These are phyloP conservation scores for Diplodus sargus DNA, from an alignment of 2,797 vertebrate species.

Conservation along the genomic window DNA sequence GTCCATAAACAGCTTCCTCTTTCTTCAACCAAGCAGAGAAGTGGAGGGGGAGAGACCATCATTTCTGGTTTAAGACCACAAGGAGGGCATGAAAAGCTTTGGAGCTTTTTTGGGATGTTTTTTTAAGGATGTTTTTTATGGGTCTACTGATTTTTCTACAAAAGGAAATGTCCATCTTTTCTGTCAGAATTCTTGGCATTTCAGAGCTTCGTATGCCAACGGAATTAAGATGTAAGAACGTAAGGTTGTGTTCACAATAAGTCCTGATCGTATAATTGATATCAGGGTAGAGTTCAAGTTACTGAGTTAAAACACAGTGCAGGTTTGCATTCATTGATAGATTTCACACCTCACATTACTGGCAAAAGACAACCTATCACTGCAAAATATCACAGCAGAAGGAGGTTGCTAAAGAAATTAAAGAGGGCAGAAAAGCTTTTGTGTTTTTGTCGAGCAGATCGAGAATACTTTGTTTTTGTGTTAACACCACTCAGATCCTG, in stretches of 20 bases:
- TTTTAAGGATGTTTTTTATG: neutral
- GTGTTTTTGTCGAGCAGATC: slow-evolving; percentile 35
- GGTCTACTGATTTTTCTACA: neutral
- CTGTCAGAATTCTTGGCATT: neutral
- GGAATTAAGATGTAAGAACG: neutral
- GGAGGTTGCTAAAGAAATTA: slow-evolving; percentile 24
- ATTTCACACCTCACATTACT: neutral
- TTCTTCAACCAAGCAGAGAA: slow-evolving; percentile 60
- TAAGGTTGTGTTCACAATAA: neutral
- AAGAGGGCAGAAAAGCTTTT: slow-evolving; percentile 19
- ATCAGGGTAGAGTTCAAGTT: neutral
- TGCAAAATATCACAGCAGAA: slow-evolving; percentile 24
- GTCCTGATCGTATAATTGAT: slow-evolving; percentile 9
- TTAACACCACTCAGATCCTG: slow-evolving; percentile 48
- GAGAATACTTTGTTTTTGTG: slow-evolving; percentile 38
- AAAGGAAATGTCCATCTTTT: neutral
- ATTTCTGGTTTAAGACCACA: slow-evolving; percentile 38
- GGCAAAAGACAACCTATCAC: slow-evolving; percentile 5
- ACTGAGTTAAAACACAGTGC: neutral
- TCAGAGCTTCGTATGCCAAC: neutral
- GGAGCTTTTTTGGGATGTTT: slow-evolving; percentile 4
- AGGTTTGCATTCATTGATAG: slow-evolving; percentile 17
- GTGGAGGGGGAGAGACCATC: slow-evolving; percentile 26
- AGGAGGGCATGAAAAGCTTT: slow-evolving; percentile 10
- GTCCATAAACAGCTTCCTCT: slow-evolving; percentile 78